Base-by-base conservation (phyloP, 2,888 invertebrate species). In the Ophion ventricosus region DNA sequence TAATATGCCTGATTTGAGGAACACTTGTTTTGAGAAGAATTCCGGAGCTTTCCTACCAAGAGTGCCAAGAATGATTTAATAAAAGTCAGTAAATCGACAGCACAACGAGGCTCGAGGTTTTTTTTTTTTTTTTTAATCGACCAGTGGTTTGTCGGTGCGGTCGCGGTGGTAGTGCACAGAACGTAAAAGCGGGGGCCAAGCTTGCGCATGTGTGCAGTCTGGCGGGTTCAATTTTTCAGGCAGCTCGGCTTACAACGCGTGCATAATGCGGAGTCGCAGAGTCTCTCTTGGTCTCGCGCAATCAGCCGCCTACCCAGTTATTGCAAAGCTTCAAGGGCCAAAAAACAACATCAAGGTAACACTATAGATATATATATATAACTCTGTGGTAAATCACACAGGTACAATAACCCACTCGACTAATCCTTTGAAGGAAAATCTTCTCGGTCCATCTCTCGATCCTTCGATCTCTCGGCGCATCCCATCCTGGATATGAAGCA, bases 221-320 rank as follows among this genome's bases (percentile, higher is more conserved):
- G 82, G 69, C 69, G 76, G 80, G 87, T 85, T 86, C 87, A 90
- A 91, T 91, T 91, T 91, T 91, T 91, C 90, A 91, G 59, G 86
- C 90, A 88, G 88, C 88, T 88, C 88, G 86, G 84, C 86, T 90
- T 90, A 90, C 89, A 91, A 90, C 91, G 90, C 91, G 89, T 90
- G 91, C 88, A 90, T 91, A 91, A 91, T 90, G 87, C 87, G 43
- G 81, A 88, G 87, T 87, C 84, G 86, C 76, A 82, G 84, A 77
- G 76, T 64, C 63, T 64, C 81, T 83, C 88, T 84, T 88, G 87
- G 87, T 86, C 82, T 87, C 83, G 85, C 85, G 88, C 91, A 91
- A 91, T 91, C 91, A 91, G 85, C 87, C 88, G 90, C 82, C 85
- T 85, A 87, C 85, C 84, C 78, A 66, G 82, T 80, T 75, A 76